Percentiles rank a stretch among this genome's conserved stretches.
These are phyloP conservation scores for Crotalus helleri DNA, from an alignment of 2,113 vertebrate species.

Conservation along the genomic window DNA sequence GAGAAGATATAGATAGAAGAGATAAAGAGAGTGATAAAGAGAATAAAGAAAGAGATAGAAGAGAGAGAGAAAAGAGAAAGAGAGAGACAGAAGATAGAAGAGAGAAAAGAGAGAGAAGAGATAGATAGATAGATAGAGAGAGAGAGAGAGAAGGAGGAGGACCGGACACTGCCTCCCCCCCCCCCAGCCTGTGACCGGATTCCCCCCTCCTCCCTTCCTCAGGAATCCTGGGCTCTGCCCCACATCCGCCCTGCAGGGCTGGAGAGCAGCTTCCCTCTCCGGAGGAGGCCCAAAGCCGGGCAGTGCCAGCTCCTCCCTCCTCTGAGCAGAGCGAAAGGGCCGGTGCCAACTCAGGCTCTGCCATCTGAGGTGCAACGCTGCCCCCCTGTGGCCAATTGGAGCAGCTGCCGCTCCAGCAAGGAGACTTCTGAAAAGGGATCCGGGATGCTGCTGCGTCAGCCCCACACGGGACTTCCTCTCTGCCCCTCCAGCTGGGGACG, in stretches of 20 bases:
- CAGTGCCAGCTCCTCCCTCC: neutral
- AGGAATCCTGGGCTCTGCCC: neutral
- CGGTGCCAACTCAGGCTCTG: too few relatives aligned
- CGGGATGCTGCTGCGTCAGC: too few relatives aligned
- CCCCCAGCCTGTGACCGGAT: too few relatives aligned
- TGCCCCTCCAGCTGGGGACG: neutral
- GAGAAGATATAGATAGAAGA: too few relatives aligned
- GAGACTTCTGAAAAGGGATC: neutral
- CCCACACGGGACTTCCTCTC: neutral
- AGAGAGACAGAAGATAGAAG: too few relatives aligned
- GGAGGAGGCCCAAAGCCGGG: neutral
- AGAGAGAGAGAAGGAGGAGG: neutral
- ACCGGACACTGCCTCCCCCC: too few relatives aligned
- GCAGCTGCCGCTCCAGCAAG: neutral
- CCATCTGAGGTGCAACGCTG: neutral
- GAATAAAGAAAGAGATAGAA: too few relatives aligned
- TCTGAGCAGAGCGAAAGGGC: rapidly evolving
- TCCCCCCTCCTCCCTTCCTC: neutral
- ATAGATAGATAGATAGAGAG: rapidly evolving
- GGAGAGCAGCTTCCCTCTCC: neutral
- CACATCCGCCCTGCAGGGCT: neutral
- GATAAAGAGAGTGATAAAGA: too few relatives aligned
- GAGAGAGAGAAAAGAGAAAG: too few relatives aligned
- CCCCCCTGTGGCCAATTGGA: neutral
- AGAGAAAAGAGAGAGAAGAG: too few relatives aligned